Conservation (phyloP, 1,140 invertebrate species). For the Habropoda laboriosa region DNA sequence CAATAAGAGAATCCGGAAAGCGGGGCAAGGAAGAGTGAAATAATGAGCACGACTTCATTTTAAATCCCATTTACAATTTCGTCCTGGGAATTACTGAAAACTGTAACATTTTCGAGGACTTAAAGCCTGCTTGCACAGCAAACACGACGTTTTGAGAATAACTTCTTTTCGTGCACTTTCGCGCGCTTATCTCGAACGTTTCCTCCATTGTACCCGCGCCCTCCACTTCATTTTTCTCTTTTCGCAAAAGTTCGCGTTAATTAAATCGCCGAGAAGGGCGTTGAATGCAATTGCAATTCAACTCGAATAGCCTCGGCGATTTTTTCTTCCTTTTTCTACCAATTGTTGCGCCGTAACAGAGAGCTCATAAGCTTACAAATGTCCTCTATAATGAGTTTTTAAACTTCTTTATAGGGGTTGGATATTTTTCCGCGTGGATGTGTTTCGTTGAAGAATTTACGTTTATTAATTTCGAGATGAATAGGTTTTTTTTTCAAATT, state of each 20-base stretch:
- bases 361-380: slow-evolving; percentile 1
- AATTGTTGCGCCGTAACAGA: slow-evolving; percentile 3
- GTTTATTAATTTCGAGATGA: no score
- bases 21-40: not conserved
- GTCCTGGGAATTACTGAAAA: not conserved
- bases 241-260: slow-evolving; percentile 28
- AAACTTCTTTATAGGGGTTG: not conserved
- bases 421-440: not conserved
- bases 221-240: slow-evolving; percentile 9
- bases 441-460: not conserved
- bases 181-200: not conserved
- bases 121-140: not conserved
- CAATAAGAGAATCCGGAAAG: no score
- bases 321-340: not conserved
- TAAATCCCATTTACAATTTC: not conserved
- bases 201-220: not conserved
- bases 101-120: slow-evolving; percentile 1
- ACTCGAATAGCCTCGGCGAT: slow-evolving; percentile 6
- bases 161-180: slow-evolving; percentile 8
- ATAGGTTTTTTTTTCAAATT: no score
- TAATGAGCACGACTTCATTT: not conserved
- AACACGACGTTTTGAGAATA: not conserved
- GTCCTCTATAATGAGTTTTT: not conserved
- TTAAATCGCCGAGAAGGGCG: slow-evolving; percentile 4
- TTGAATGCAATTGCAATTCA: slow-evolving; percentile 7